A percentile compares a stretch with the other conserved stretches of the same genome.
Conservation (phyloP, 2,113 vertebrate species). For the Syrmaticus mikado region DNA sequence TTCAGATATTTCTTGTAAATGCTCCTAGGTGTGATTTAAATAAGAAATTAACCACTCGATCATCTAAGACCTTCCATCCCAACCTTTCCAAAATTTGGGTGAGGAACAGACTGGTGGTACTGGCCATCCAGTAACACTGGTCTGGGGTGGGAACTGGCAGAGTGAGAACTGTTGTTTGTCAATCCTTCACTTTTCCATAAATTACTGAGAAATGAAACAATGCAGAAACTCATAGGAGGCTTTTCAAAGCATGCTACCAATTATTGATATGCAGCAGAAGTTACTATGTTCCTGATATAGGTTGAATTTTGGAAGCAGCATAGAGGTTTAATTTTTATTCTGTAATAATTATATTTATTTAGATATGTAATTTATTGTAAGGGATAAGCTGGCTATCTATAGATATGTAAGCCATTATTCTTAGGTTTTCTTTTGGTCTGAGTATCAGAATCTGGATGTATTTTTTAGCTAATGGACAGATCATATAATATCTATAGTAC, state of each 20-base stretch:
- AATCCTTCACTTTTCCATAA: background rate
- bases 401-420: background rate
- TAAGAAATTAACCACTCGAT: background rate
- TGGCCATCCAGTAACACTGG: background rate
- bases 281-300: background rate
- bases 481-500: constrained; percentile 34
- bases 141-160: background rate
- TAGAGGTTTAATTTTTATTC: background rate
- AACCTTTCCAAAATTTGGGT: background rate
- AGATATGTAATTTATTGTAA: background rate
- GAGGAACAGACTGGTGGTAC: background rate
- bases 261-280: background rate
- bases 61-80: background rate
- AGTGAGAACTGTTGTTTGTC: background rate
- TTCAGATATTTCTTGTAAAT: background rate
- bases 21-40: background rate
- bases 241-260: background rate
- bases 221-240: background rate
- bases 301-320: background rate
- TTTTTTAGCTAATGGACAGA: constrained; percentile 30
- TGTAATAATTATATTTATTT: background rate
- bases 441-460: background rate
- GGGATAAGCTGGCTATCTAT: background rate
- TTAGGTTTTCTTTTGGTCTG: constrained; percentile 16
- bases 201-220: background rate